Evolutionary conservation across 2,797 vertebrate genomes (phyloP).

Genomic region (Mormyrops attenuatus): DNA sequence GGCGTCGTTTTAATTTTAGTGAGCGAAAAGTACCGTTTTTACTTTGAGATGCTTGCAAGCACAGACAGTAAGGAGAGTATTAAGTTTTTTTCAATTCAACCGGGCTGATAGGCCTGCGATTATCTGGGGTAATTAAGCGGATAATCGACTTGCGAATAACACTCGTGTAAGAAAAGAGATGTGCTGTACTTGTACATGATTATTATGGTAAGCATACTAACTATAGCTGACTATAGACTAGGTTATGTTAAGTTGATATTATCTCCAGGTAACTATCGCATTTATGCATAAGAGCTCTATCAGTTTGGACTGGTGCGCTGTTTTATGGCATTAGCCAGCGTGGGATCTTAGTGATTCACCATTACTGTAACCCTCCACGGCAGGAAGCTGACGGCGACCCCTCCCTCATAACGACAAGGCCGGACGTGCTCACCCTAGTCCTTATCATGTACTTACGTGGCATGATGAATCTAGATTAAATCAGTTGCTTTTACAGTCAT

Average conservation of each 20-base stretch:
- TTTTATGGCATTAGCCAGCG: background rate
- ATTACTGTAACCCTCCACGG: constrained; percentile 3
- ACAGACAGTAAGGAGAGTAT: background rate
- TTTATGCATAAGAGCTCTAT: background rate
- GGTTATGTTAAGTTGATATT: background rate
- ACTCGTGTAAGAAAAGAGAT: background rate
- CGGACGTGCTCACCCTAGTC: background rate
- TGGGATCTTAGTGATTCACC: constrained; percentile 11
- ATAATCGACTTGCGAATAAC: background rate
- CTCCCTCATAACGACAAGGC: background rate
- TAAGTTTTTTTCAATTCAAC: background rate
- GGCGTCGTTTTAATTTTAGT: background rate
- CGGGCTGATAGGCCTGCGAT: background rate
- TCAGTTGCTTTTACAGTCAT: background rate
- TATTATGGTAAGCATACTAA: background rate
- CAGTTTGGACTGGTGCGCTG: background rate
- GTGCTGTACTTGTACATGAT: background rate
- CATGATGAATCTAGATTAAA: background rate
- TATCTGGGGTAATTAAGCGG: background rate
- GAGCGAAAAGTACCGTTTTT: constrained; percentile 10
- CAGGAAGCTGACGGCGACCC: constrained; percentile 15
- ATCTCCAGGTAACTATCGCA: background rate
- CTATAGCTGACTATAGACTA: background rate
- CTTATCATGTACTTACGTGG: background rate
- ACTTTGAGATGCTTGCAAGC: background rate